Evolutionary conservation across 2,113 vertebrate species (phyloP), one percentile per base, ranked within the genome.

Genomic region (Malurus cyaneus): DNA sequence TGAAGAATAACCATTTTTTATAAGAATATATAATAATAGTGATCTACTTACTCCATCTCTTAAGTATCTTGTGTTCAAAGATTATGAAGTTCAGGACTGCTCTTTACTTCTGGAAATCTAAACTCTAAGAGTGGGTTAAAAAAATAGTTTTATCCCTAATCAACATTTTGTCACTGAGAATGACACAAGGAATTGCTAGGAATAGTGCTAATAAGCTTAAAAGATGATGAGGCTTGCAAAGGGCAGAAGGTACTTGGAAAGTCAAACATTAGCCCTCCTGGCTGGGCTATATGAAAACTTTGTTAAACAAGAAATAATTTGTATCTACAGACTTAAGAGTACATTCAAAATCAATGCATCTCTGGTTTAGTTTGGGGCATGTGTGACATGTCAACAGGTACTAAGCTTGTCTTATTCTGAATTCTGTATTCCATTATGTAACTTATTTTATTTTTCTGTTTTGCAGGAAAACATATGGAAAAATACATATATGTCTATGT

Each of bases 391-490:
- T 71, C 69, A 93, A 67, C 65, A 84, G 67, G 60, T 82, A 28
- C 52, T 69, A 79, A 65, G 31, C 83, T 88, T 60, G 72, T 65
- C 60, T 28, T 74, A 52, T 32, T 89, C 73, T 65, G 81, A 88
- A 76, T 84, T 53, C 60, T 64, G 49, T 72, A 42, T 84, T 74
- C 47, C 42, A 11, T 81, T 70, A 71, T 57, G 24, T 72, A 93
- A 94, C 32, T 88, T 36, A 74, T 28, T 94, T 76, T 92, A 61
- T 59, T 93, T 93, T 93, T 96, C 70, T 94, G 62, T 96, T 94
- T 95, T 96, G 34, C 96, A 97, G 95, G 94, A 95, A 90, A 94
- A 72, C 85, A 85, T 93, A 95, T 50, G 95, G 94, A 86, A 93
- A 94, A 71, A 69, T 52, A 86, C 91, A 49, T 96, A 76, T 92